Conservation (phyloP, 1,140 invertebrate genomes). For the Rhagoletis zephyria region DNA sequence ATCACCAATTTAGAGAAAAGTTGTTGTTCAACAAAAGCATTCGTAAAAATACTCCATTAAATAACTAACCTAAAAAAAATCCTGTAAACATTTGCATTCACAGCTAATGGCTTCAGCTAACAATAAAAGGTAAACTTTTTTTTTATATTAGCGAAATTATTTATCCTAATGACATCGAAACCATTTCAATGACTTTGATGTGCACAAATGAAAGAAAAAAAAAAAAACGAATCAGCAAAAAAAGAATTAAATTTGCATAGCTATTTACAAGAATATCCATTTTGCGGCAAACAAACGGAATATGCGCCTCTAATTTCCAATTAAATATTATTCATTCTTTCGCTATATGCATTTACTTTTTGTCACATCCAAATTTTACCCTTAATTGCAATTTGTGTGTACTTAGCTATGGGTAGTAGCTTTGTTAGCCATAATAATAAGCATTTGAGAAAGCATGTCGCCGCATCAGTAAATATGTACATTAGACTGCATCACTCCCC, state of each 20-base stretch:
- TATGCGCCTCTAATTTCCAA: conserved; percentile 25
- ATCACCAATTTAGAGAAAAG: no score
- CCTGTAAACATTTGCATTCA: no score
- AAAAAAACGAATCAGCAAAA: background rate
- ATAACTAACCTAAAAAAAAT: no score
- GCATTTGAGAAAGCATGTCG: background rate
- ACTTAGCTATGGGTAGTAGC: background rate
- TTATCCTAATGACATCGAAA: conserved; percentile 19
- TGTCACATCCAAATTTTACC: background rate
- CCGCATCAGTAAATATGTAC: no score
- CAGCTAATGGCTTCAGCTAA: no score
- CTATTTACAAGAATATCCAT: conserved; percentile 29
- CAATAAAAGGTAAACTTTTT: no score
- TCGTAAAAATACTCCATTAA: no score
- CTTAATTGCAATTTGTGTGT: background rate
- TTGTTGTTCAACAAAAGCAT: no score
- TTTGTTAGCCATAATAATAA: background rate
- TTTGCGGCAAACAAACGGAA: background rate
- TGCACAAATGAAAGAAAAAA: no score
- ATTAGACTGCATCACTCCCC: no score
- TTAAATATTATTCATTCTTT: conserved; percentile 36
- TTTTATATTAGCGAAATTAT: background rate
- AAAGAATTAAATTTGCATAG: background rate
- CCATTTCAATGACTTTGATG: conserved; percentile 30
- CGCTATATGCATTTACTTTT: background rate